Evolutionary conservation across 2,888 invertebrate genomes (phyloP), one percentile per base, ranked within the genome.

Genomic region (Macrosiphum euphorbiae): DNA sequence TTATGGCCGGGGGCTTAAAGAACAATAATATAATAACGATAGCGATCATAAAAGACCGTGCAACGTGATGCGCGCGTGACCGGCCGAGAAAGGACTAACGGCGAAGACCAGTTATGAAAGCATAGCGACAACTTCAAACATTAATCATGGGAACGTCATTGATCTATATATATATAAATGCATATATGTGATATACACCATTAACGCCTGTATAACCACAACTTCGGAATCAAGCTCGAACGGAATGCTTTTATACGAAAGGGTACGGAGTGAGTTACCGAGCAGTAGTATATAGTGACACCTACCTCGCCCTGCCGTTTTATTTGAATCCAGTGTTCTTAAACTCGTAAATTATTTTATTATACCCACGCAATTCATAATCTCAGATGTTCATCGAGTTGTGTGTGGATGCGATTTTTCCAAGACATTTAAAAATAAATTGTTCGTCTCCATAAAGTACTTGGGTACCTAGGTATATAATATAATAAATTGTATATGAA

Each of bases 21-120:
- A 55, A 91, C 91, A 84, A 55, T 91, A 55, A 55, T 55, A 88
- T 78, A 90, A 67, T 90, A 90, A 90, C 67, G 50, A 90, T n/a
- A 50, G 50, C 26, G 35, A 52, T 78, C 35, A 90, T 84, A 50
- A 85, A 85, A 44, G 44, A 85, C 85, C 28, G 28, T 26, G 86
- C 44, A 44, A 85, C 28, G 44, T 16, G n/a, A 55, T 78, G 8
- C 8, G 20, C 8, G 35, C 35, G 35, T 28, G 28, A 28, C 47
- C 16, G 78, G 35, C 35, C 78, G 47, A 88, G 55, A 13, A n/a
- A 78, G 35, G 8, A 86, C 50, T n/a, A 41, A 35, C 24, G 58
- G 55, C 16, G 58, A 67, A 90, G 47, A 47, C 35, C 44, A 44
- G 86, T 86, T 58, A 61, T 78, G 35, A 92, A 92, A 86, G 61